These are phyloP conservation scores for Marisa cornuarietis DNA, from an alignment of 1,140 invertebrate genomes.

Conservation along the genomic window DNA sequence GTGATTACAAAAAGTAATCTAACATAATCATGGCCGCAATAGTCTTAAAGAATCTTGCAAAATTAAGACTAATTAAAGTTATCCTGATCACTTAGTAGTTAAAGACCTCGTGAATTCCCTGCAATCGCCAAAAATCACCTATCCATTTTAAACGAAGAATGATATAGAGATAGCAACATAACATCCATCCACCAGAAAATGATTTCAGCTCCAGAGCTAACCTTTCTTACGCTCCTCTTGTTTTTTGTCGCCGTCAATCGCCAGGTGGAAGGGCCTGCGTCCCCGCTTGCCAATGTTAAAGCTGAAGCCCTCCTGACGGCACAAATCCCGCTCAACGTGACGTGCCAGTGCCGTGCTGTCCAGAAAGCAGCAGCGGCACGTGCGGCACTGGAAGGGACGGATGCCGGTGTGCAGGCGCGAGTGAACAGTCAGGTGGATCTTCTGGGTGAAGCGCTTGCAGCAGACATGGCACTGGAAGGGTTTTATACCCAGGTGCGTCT, in stretches of 20 bases:
- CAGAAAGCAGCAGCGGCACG: slow-evolving; percentile 24
- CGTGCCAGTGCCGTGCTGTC: slow-evolving; percentile 36
- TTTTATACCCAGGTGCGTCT: slow-evolving; percentile 25
- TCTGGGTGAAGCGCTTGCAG: slow-evolving; percentile 28
- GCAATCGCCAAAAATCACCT: too few species aligned
- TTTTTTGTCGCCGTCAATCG: not conserved
- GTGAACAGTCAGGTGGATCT: slow-evolving; percentile 34
- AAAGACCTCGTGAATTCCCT: too few species aligned
- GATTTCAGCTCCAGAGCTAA: too few species aligned
- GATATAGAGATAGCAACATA: too few species aligned
- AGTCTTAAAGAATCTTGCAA: too few species aligned
- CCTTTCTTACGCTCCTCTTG: too few species aligned
- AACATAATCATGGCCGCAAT: too few species aligned
- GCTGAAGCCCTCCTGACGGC: slow-evolving; percentile 17
- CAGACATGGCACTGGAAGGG: slow-evolving; percentile 26
- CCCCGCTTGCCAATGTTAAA: slow-evolving; percentile 16
- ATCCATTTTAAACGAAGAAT: too few species aligned
- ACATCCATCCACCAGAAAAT: too few species aligned
- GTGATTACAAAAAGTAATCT: too few species aligned
- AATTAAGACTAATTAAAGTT: too few species aligned
- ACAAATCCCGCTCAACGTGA: slow-evolving; percentile 30
- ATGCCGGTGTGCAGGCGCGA: slow-evolving; percentile 31
- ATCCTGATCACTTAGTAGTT: too few species aligned
- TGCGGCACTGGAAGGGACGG: slow-evolving; percentile 30
- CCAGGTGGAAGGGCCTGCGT: slow-evolving; percentile 7